Percentiles rank a stretch among this genome's conserved stretches.
Evolutionary conservation across 2,888 invertebrate genomes (phyloP).

Genomic region (Carterocephalus palaemon): DNA sequence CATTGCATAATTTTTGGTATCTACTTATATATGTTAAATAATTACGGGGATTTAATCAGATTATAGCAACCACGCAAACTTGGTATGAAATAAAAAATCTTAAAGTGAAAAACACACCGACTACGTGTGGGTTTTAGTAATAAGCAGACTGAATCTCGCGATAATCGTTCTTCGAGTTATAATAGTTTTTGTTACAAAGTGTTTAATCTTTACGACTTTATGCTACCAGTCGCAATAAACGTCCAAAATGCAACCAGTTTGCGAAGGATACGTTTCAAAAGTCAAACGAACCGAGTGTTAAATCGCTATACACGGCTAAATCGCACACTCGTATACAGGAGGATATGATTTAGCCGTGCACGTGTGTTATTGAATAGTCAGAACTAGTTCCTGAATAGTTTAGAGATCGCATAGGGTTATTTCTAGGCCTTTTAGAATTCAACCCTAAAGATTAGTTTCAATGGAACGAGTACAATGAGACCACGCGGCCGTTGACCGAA

Average conservation of each 20-base stretch:
- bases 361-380: slow-evolving; percentile 31
- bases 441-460: slow-evolving; percentile 69
- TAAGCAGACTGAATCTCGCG: slow-evolving; percentile 39
- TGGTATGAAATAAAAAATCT: slow-evolving; percentile 41
- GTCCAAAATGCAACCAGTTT: slow-evolving; percentile 31
- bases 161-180: slow-evolving; percentile 40
- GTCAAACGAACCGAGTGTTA: slow-evolving; percentile 24
- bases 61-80: slow-evolving; percentile 38
- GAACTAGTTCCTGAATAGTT: slow-evolving; percentile 15
- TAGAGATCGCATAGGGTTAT: slow-evolving; percentile 15
- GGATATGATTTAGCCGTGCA: no score
- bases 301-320: no score
- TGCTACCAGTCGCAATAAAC: slow-evolving; percentile 37
- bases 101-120: slow-evolving; percentile 46
- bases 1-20: slow-evolving; percentile 51
- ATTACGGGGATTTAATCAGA: slow-evolving; percentile 48
- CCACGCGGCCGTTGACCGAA: slow-evolving; percentile 71
- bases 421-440: slow-evolving; percentile 42
- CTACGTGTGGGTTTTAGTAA: slow-evolving; percentile 51
- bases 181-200: slow-evolving; percentile 32
- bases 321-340: no score
- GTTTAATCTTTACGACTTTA: slow-evolving; percentile 33
- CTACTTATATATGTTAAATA: no score
- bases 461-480: slow-evolving; percentile 61
- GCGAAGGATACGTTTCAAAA: slow-evolving; percentile 28